phyloP scores from a whole-genome alignment of 2,888 invertebrate species.

The Notocelia uddmanniana region DNA sequence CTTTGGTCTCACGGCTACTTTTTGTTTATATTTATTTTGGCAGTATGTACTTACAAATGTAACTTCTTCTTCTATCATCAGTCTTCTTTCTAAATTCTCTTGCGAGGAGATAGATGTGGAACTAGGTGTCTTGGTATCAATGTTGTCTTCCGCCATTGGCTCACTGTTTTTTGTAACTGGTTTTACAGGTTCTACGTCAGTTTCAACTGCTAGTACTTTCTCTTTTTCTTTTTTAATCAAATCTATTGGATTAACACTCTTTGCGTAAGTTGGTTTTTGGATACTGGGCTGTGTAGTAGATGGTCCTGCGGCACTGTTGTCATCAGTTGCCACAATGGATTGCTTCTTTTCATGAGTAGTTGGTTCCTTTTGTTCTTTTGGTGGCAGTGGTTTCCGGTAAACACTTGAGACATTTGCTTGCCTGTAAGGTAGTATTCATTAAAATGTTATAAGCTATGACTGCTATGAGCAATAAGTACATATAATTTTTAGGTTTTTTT shows the following conservation, averaged over 20 bases:
- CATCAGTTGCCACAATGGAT: slow-evolving; percentile 47
- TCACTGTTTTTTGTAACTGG: slow-evolving; percentile 28
- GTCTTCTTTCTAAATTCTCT: slow-evolving; percentile 71
- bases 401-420: slow-evolving; percentile 91
- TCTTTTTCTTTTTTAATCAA: slow-evolving; percentile 59
- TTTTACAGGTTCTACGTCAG: neutral
- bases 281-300: slow-evolving; percentile 48
- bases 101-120: slow-evolving; percentile 54
- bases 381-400: slow-evolving; percentile 67
- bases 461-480: neutral
- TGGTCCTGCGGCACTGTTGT: slow-evolving; percentile 48
- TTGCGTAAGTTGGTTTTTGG: slow-evolving; percentile 47
- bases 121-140: slow-evolving; percentile 27
- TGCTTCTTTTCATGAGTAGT: slow-evolving; percentile 31
- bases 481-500: too few species aligned
- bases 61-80: slow-evolving; percentile 80
- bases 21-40: neutral
- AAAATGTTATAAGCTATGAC: too few species aligned
- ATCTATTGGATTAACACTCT: slow-evolving; percentile 59
- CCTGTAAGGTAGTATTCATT: slow-evolving; percentile 60
- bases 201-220: slow-evolving; percentile 39
- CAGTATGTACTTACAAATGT: slow-evolving; percentile 69
- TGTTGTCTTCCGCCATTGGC: slow-evolving; percentile 45
- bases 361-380: slow-evolving; percentile 47
- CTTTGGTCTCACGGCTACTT: neutral